phyloP scores from a whole-genome alignment of 92 coral and sea anemone species.

The Actinostola sp. region DNA sequence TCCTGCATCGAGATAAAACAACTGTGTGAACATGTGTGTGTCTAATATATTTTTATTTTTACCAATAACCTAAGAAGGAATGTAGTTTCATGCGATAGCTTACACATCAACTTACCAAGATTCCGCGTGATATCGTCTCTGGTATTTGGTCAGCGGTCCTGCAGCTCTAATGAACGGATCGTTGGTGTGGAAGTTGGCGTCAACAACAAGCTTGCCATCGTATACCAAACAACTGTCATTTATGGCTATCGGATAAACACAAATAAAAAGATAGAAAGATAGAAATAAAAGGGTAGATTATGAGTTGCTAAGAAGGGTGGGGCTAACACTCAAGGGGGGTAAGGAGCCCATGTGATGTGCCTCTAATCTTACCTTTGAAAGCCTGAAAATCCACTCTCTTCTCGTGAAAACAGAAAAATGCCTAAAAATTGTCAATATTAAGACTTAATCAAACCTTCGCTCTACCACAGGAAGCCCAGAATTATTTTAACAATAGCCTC shows the following conservation, averaged over 20 bases:
- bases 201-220: conserved; percentile 92
- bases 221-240: conserved; percentile 97
- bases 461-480: too few species aligned
- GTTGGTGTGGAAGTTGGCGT: conserved; percentile 87
- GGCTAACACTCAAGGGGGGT: neutral
- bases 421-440: too few species aligned
- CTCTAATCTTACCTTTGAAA: conserved; percentile 72
- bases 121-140: conserved; percentile 89
- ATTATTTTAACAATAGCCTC: too few species aligned
- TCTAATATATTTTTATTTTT: too few species aligned
- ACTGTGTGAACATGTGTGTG: too few species aligned
- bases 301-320: too few species aligned
- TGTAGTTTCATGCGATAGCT: too few species aligned
- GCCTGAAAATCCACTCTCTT: conserved; percentile 91
- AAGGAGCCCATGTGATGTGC: neutral
- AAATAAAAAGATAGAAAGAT: neutral
- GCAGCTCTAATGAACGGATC: conserved; percentile 96
- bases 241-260: conserved; percentile 57
- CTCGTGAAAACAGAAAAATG: conserved; percentile 96
- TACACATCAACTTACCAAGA: conserved; percentile 83
- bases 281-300: neutral
- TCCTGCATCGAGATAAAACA: conserved; percentile 73
- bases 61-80: too few species aligned
- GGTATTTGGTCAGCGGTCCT: conserved; percentile 94
- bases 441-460: too few species aligned